Evolutionary conservation across 2,113 vertebrate genomes (phyloP), one percentile per base, ranked within the genome.

Genomic region (Triplophysa dalaica): DNA sequence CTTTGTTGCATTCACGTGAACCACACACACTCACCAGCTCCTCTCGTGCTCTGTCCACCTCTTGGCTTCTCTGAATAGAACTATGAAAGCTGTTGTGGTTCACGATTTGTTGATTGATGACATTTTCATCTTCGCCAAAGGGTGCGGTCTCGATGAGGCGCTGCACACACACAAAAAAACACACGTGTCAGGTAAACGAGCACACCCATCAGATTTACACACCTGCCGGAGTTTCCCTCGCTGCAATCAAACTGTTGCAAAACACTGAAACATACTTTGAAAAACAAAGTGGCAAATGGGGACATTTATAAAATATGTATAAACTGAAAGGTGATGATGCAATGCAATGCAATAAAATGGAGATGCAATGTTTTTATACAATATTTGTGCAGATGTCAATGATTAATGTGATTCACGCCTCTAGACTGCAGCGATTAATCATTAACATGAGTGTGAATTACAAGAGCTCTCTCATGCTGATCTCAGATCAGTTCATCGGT

Each of bases 31-130:
- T 87, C 91, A 98, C 98, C 93, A 98, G 88, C 63, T 98, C 96
- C 0, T 94, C 94, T 85, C 93, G 94, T 75, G 92, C 92, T 87
- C 94, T 90, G 88, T 96, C 92, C 89, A 93, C 86, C 83, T 96
- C 93, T 86, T 61, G 26, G 92, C 93, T 96, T 91, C 95, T 84
- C 91, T 95, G 95, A 0, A 98, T 92, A 43, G 93, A 88, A 26
- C 93, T 95, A 88, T 98, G 95, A 81, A 90, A 86, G 84, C 83
- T 93, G 81, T 88, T 91, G 33, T 99, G 98, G 78, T 85, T 94
- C 5, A 75, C 2, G 50, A 98, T 96, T 80, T 98, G 95, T 66
- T 95, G 94, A 8, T 96, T 95, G 0, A 98, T 94, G 1, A 94
- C 82, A 3, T 80, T 81, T 0, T 89, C 77, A 86, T 99, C 96